Conservation (phyloP, 2,797 vertebrate species). For the Nothura maculosa region DNA sequence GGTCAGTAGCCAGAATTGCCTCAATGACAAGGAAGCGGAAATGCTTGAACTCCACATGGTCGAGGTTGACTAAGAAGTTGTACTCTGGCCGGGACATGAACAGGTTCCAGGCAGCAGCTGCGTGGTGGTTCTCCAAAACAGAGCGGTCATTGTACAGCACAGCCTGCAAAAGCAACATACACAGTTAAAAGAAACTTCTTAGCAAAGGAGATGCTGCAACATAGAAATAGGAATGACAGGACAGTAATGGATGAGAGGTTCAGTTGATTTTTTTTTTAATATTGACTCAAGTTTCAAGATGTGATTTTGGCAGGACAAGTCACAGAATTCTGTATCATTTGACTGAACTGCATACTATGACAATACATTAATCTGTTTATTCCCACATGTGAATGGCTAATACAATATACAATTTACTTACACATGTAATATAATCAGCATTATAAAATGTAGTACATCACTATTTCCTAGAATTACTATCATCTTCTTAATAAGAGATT, state of each 20-base stretch:
- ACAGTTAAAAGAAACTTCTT: not conserved
- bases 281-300: not conserved
- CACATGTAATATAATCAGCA: not conserved
- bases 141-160: conserved; percentile 98
- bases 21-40: conserved; percentile 99
- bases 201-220: not conserved
- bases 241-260: not conserved
- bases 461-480: not conserved
- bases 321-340: not conserved
- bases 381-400: not conserved
- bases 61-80: conserved; percentile 94
- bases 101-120: conserved; percentile 97
- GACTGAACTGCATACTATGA: not conserved
- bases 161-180: conserved; percentile 78
- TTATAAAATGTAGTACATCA: not conserved
- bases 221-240: not conserved
- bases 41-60: conserved; percentile 97
- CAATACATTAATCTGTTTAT: not conserved
- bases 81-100: conserved; percentile 96
- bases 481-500: not conserved
- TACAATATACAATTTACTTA: accelerated
- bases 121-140: conserved; percentile 97
- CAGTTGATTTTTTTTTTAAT: not conserved
- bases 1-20: conserved; percentile 97
- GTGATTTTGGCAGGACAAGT: not conserved